phyloP scores from a whole-genome alignment of 2,797 vertebrate species.

The Myotis vivesi region DNA sequence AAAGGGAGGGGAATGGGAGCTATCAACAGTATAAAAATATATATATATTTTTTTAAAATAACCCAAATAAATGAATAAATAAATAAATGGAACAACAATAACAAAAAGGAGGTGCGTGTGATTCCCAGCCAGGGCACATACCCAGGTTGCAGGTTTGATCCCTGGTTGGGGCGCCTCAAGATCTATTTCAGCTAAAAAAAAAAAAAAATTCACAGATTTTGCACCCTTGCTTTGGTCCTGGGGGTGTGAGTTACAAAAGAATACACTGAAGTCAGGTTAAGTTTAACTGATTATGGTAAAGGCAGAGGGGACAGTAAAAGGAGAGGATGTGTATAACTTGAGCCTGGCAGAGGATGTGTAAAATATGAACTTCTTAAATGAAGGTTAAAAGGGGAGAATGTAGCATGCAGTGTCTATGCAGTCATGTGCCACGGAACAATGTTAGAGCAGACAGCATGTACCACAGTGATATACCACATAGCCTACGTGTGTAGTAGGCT shows the following conservation, averaged over 20 bases:
- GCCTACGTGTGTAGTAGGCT: background rate
- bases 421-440: too few species aligned
- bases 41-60: too few species aligned
- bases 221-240: background rate
- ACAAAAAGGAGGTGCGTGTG: background rate
- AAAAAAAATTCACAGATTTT: background rate
- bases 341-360: background rate
- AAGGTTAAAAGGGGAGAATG: background rate
- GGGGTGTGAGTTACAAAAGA: background rate
- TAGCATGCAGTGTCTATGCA: too few species aligned
- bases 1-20: too few species aligned
- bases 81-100: too few species aligned
- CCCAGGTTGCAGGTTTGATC: too few species aligned
- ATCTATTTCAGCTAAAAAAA: background rate
- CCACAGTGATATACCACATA: background rate
- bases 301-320: background rate
- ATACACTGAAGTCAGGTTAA: background rate
- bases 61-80: too few species aligned
- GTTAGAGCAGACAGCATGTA: background rate
- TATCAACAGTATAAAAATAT: too few species aligned
- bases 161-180: background rate
- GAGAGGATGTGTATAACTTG: background rate
- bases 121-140: too few species aligned
- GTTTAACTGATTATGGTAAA: background rate
- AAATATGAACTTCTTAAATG: background rate